phyloP scores from a whole-genome alignment of 2,888 invertebrate genomes.

The Drosophila subquinaria region DNA sequence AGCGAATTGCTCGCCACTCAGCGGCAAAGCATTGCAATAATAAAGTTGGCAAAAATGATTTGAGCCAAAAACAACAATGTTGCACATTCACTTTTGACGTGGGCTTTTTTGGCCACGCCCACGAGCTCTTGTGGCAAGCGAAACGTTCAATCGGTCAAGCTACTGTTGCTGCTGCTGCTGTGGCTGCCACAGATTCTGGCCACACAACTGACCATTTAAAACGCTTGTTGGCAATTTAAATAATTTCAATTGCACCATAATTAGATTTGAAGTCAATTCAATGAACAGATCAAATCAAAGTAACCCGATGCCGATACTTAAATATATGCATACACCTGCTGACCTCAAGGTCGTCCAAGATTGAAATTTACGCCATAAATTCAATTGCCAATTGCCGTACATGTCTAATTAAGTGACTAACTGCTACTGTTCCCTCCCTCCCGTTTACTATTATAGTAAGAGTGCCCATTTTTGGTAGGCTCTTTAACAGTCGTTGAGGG shows the following conservation, averaged over 20 bases:
- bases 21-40: slow-evolving; percentile 60
- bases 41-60: slow-evolving; percentile 68
- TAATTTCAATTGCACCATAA: slow-evolving; percentile 56
- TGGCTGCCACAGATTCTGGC: slow-evolving; percentile 53
- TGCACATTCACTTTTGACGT: slow-evolving; percentile 78
- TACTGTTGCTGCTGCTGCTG: slow-evolving; percentile 56
- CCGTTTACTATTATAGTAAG: neutral
- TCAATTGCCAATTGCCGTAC: slow-evolving; percentile 52
- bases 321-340: neutral
- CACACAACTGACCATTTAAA: slow-evolving; percentile 34
- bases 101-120: slow-evolving; percentile 59
- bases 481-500: neutral
- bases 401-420: slow-evolving; percentile 56
- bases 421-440: neutral
- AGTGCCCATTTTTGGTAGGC: slow-evolving; percentile 9
- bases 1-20: slow-evolving; percentile 45
- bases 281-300: slow-evolving; percentile 13
- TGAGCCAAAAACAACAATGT: slow-evolving; percentile 44
- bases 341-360: slow-evolving; percentile 60
- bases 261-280: slow-evolving; percentile 53
- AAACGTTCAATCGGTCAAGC: slow-evolving; percentile 42
- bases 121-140: slow-evolving; percentile 59
- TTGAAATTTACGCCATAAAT: slow-evolving; percentile 38
- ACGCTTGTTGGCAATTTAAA: slow-evolving; percentile 54
- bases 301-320: slow-evolving; percentile 17